A percentile compares a stretch with the other conserved stretches of the same genome.
phyloP scores from a whole-genome alignment of 2,888 invertebrate species.

The Lottia scabra region DNA sequence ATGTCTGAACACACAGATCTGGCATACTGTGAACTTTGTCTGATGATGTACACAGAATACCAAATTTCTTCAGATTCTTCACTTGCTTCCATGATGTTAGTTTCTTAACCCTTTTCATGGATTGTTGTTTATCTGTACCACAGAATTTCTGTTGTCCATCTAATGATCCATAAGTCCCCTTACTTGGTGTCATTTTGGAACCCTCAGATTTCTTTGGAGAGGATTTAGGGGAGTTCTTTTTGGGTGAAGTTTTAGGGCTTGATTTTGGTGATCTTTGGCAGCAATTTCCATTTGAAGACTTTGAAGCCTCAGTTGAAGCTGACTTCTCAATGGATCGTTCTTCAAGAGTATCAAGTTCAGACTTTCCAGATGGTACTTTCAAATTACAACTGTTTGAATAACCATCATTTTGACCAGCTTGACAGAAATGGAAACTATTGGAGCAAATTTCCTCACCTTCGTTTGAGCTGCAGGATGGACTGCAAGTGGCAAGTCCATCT shows the following conservation, averaged over 20 bases:
- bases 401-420: constrained; percentile 15
- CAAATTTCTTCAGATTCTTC: constrained; percentile 43
- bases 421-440: constrained; percentile 59
- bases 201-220: background rate
- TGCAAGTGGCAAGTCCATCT: constrained; percentile 34
- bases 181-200: background rate
- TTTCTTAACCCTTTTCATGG: constrained; percentile 22
- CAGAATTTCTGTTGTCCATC: background rate
- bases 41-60: constrained; percentile 37
- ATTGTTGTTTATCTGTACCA: constrained; percentile 5
- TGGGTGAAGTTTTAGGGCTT: background rate
- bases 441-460: constrained; percentile 56
- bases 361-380: background rate
- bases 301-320: background rate
- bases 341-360: constrained; percentile 10
- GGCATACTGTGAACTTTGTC: constrained; percentile 53
- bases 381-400: constrained; percentile 4
- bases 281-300: background rate
- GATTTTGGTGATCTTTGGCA: background rate
- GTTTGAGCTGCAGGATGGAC: constrained; percentile 32
- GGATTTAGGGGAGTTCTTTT: background rate
- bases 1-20: constrained; percentile 40
- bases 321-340: constrained; percentile 22
- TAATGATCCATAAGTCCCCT: background rate
- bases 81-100: constrained; percentile 53